Evolutionary conservation across 1,140 invertebrate species (phyloP), one percentile per base, ranked within the genome.

Genomic region (Aradophagus sp.): DNA sequence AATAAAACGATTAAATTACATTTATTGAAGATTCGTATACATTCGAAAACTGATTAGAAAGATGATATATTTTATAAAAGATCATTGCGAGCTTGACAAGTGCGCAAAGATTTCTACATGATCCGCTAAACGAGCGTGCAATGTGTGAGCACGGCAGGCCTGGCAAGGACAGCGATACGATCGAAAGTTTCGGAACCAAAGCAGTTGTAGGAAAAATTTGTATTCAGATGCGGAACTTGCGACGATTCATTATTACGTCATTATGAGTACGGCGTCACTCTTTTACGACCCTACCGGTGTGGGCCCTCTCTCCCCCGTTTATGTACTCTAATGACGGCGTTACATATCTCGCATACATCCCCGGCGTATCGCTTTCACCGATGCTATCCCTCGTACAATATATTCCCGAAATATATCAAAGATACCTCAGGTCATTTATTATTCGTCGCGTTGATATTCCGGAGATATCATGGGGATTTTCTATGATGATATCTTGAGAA

Each of bases 391-490:
- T 41, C 20, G 29, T 44, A 29, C 62, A 66, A 66, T 66, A 66
- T 66, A 65, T 47, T 42, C 20, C 29, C 29, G 17, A 50, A 56
- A 66, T 66, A 66, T 58, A 56, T 66, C 62, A 66, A 42, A 44
- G 52, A 66, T 56, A 66, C 58, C 52, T 56, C 14, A 13, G 36
- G 52, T 42, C 52, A 66, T 67, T 59, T 67, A 67, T 67, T 67
- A 59, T 67, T 67, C 47, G 45, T 27, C 17, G 63, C 55, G 55
- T 58, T 67, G 55, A 67, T 67, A 67, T 59, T 59, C 53, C 32
- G 5, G 31, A 52, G 63, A 59, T 59, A 67, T 67, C 45, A 29
- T 14, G 45, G 14, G 53, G 47, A 59, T 67, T 67, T 53, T 59
- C 45, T 58, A 45, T 45, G 55, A 38, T 45, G 52, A 67, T 67